phyloP scores from a whole-genome alignment of 1,140 invertebrate species.

The Plutomurus gul region DNA sequence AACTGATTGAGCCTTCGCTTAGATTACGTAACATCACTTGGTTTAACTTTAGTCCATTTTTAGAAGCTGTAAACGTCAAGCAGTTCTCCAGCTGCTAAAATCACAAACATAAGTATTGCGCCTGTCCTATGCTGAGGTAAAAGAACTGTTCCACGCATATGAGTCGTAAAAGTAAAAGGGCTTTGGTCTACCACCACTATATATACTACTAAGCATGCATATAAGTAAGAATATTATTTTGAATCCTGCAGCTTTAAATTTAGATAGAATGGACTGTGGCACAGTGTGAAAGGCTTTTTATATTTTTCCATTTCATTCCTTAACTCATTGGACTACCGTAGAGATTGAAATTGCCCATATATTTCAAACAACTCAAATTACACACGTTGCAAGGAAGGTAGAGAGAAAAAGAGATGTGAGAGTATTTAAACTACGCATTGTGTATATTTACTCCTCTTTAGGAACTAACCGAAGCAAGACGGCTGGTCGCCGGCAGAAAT shows the following conservation, averaged over 20 bases:
- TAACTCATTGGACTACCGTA: background rate
- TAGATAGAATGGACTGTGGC: background rate
- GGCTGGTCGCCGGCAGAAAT: no score
- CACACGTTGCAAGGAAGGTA: no score
- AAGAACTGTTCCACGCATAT: no score
- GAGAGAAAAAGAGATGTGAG: no score
- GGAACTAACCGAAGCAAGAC: no score
- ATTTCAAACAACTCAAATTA: no score
- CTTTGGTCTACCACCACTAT: no score
- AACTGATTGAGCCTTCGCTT: constrained; percentile 7
- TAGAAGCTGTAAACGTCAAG: background rate
- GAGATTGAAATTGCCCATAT: background rate
- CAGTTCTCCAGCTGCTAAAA: no score
- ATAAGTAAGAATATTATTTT: background rate
- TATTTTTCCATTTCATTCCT: constrained; percentile 6
- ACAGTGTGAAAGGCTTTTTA: background rate
- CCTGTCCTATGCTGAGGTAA: no score
- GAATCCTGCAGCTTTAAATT: background rate
- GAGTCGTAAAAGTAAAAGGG: constrained; percentile 5
- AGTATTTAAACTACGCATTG: no score
- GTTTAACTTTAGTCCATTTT: background rate
- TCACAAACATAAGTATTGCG: no score
- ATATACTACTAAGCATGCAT: background rate
- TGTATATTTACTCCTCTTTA: no score
- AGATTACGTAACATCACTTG: constrained; percentile 14